phyloP scores from a whole-genome alignment of 2,113 vertebrate species.

The Mus musculus region DNA sequence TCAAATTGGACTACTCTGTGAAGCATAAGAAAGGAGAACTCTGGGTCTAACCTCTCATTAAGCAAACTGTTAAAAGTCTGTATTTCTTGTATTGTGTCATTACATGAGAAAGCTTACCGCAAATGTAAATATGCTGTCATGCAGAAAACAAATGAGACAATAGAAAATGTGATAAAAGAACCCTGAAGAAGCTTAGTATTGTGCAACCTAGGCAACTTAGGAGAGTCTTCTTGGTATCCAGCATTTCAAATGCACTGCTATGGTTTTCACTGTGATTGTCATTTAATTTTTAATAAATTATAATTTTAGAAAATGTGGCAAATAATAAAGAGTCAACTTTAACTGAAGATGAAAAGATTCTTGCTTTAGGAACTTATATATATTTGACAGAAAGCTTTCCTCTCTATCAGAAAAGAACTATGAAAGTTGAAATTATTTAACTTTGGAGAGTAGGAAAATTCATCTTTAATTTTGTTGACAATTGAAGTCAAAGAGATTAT shows the following conservation, averaged over 20 bases:
- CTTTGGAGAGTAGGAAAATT: not conserved
- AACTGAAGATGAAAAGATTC: not conserved
- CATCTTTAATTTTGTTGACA: not conserved
- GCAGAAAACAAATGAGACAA: not conserved
- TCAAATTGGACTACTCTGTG: not conserved
- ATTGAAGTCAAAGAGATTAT: not conserved
- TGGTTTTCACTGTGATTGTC: not conserved
- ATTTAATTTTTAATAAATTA: not conserved
- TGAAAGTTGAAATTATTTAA: not conserved
- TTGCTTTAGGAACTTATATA: not conserved
- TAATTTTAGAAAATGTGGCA: no score
- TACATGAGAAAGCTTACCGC: not conserved
- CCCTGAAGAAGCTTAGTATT: not conserved
- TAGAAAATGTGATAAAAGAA: not conserved
- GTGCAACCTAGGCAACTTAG: slow-evolving; percentile 21
- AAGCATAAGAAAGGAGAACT: not conserved
- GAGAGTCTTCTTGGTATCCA: not conserved
- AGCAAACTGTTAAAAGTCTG: not conserved
- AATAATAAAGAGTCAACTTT: not conserved
- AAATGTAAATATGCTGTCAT: not conserved
- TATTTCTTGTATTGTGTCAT: not conserved
- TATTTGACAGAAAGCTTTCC: no score
- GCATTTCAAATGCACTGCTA: not conserved
- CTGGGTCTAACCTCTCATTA: not conserved
- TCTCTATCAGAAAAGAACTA: not conserved